Evolutionary conservation across 2,888 invertebrate species (phyloP), one percentile per base, ranked within the genome.

Genomic region (Apamea crenata): DNA sequence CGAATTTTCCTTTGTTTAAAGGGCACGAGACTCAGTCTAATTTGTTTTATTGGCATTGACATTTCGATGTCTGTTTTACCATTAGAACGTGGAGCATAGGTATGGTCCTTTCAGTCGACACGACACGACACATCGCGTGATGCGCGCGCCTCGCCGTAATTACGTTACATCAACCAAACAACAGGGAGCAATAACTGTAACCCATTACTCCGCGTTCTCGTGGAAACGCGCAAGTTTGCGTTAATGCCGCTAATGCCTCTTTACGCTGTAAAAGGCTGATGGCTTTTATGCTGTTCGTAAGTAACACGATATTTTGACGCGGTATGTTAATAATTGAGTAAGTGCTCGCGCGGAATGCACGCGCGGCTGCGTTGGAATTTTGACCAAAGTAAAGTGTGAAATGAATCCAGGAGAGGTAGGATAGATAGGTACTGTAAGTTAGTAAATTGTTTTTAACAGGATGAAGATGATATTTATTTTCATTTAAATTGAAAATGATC

Each of bases 51-150:
- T 32, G 44, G 40, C 73, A 74, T 63, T 85, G 77, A 82, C 71
- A 80, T 78, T 82, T 77, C 40, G 21, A 47, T 67, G 50, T 70
- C 5, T 65, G 65, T 82, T 65, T 69, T 50, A 76, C 25, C 10
- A 53, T 74, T 68, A 59, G 61, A 25, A 69, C 50, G 67, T 73
- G 63, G 66, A 71, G 56, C 14, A 50, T 80, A 70, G 66, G 71
- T 71, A 78, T 74, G 44, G 53, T 69, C 44, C 63, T 79, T 84
- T 65, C 74, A 68, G 83, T 36, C 53, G 78, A 59, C 67, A 80
- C 25, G 83, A 83, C 92, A 93, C 93, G 93, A 90, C 85, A 93
- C 84, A 91, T 94, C 89, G 94, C 94, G 94, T 94, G 94, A 87
- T 87, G 89, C 86, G 81, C 85, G 87, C 90, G 90, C 89, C 87